Conservation (phyloP, 2,888 invertebrate genomes). For the Drosophila mulleri region DNA sequence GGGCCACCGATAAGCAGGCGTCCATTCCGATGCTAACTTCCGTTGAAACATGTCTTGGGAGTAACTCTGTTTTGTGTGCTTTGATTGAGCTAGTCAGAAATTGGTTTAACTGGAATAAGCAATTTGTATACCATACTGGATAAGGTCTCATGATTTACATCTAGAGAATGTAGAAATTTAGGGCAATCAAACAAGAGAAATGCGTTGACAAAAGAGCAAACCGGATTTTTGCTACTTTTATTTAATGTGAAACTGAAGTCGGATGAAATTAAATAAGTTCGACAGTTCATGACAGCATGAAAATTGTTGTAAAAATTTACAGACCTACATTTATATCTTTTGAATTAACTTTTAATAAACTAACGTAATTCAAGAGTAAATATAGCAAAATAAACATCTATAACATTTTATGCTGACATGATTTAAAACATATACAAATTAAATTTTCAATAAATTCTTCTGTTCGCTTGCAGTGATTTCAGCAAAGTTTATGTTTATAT, state of each 20-base stretch:
- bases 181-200: not conserved
- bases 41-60: slow-evolving; percentile 62
- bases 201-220: not conserved
- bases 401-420: too few species aligned
- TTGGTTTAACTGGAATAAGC: slow-evolving; percentile 42
- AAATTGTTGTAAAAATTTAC: not conserved
- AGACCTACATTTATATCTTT: not conserved
- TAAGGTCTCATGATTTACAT: slow-evolving; percentile 36
- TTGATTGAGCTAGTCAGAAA: slow-evolving; percentile 33
- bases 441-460: too few species aligned
- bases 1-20: slow-evolving; percentile 50
- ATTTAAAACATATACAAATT: too few species aligned
- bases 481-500: too few species aligned
- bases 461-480: too few species aligned
- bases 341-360: not conserved
- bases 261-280: too few species aligned
- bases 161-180: not conserved
- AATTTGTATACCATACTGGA: slow-evolving; percentile 9
- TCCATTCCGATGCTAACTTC: slow-evolving; percentile 36
- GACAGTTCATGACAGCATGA: too few species aligned
- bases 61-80: slow-evolving; percentile 51
- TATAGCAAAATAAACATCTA: too few species aligned
- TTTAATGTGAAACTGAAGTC: too few species aligned
- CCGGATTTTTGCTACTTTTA: not conserved
- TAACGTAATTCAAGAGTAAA: not conserved